phyloP scores from a whole-genome alignment of 2,888 invertebrate species.

The Melinopterus prodromus region DNA sequence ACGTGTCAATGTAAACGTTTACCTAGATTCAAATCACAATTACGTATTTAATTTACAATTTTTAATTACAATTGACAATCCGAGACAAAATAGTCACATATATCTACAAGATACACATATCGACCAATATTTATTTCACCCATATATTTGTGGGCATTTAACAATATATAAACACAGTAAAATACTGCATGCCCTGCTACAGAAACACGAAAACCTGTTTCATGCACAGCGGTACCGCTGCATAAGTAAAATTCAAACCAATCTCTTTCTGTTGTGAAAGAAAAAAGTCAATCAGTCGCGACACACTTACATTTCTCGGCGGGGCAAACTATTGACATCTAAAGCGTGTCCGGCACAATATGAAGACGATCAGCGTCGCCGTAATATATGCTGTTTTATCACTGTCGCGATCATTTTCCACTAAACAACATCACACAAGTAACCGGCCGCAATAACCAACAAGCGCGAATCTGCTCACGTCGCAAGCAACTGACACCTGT shows the following conservation, averaged over 20 bases:
- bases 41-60: neutral
- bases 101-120: neutral
- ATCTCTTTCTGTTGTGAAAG: conserved; percentile 4
- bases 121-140: neutral
- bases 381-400: neutral
- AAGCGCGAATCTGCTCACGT: neutral
- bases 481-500: neutral
- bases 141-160: neutral
- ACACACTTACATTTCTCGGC: neutral
- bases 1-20: neutral
- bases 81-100: neutral
- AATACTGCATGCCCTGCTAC: neutral
- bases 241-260: neutral
- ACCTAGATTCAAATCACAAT: neutral
- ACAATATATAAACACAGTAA: neutral
- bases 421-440: neutral
- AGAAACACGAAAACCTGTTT: neutral
- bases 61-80: neutral
- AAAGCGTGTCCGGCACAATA: neutral
- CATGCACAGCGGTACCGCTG: neutral
- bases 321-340: neutral
- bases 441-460: neutral
- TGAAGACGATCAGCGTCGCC: neutral
- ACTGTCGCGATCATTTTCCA: neutral
- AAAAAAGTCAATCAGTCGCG: neutral